phyloP scores from a whole-genome alignment of 2,888 invertebrate genomes.

The Spodoptera littoralis region DNA sequence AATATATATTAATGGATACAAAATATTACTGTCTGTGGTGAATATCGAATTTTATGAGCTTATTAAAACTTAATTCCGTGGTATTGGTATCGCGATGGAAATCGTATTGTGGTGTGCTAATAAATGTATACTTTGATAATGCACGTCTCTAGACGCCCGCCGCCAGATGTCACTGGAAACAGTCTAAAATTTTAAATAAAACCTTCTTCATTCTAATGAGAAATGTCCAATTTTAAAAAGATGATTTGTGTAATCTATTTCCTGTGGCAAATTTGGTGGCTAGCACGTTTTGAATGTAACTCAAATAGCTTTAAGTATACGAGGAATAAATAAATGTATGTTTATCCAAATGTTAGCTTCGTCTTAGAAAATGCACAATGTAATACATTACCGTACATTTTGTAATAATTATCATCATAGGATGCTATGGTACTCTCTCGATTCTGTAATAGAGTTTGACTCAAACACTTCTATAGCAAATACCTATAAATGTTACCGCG shows the following conservation, averaged over 20 bases:
- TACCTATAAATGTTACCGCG: conserved; percentile 41
- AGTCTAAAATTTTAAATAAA: conserved; percentile 6
- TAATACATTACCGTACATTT: conserved; percentile 21
- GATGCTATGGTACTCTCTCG: conserved; percentile 15
- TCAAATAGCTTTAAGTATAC: conserved; percentile 56
- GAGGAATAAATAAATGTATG: conserved; percentile 38
- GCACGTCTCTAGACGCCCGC: conserved; percentile 66
- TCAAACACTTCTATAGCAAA: conserved; percentile 40
- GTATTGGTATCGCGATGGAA: conserved; percentile 71
- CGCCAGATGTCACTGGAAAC: conserved; percentile 28
- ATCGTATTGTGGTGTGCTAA: conserved; percentile 67
- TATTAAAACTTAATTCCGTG: conserved; percentile 85
- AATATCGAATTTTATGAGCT: conserved; percentile 88
- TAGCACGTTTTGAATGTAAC: conserved; percentile 53
- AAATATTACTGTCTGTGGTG: conserved; percentile 86
- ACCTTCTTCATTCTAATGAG: conserved; percentile 24
- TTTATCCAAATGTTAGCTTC: conserved; percentile 53
- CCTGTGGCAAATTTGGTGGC: conserved; percentile 29
- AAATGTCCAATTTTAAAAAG: conserved; percentile 47
- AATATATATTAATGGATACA: conserved; percentile 68
- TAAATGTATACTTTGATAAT: conserved; percentile 71
- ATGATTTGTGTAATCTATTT: conserved; percentile 28
- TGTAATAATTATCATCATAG: conserved; percentile 43
- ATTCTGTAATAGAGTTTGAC: conserved; percentile 32
- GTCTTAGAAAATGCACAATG: conserved; percentile 52